phyloP scores from a whole-genome alignment of 2,113 vertebrate genomes.

The Bungarus multicinctus region DNA sequence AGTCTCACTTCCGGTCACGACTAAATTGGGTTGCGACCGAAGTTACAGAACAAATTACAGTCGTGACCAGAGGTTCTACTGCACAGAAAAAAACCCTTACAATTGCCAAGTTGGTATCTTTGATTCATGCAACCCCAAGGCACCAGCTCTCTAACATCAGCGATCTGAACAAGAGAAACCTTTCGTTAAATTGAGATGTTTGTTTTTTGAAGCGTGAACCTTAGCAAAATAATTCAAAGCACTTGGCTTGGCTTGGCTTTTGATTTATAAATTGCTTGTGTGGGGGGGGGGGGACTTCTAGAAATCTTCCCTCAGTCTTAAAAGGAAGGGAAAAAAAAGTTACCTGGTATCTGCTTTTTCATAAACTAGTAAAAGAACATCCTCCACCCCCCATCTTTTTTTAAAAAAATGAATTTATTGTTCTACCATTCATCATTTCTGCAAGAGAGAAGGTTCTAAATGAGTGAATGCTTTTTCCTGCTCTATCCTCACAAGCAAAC shows the following conservation, averaged over 20 bases:
- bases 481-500: constrained; percentile 20
- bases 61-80: too few species aligned
- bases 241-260: constrained; percentile 20
- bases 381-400: neutral
- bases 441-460: constrained; percentile 13
- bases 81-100: neutral
- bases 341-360: neutral
- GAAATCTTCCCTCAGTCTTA: neutral
- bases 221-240: neutral
- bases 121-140: neutral
- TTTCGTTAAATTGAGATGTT: constrained; percentile 28
- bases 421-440: constrained; percentile 21
- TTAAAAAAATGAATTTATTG: constrained; percentile 38
- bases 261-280: neutral
- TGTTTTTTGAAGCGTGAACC: constrained; percentile 23
- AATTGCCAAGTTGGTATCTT: neutral
- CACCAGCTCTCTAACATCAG: neutral
- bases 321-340: neutral
- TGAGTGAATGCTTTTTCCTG: neutral
- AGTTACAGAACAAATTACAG: too few species aligned
- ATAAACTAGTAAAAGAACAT: neutral
- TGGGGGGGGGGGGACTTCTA: neutral
- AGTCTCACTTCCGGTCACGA: too few species aligned
- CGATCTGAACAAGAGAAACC: neutral
- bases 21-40: too few species aligned